Conservation (phyloP, 1,140 invertebrate genomes). For the Calephelis virginiensis region DNA sequence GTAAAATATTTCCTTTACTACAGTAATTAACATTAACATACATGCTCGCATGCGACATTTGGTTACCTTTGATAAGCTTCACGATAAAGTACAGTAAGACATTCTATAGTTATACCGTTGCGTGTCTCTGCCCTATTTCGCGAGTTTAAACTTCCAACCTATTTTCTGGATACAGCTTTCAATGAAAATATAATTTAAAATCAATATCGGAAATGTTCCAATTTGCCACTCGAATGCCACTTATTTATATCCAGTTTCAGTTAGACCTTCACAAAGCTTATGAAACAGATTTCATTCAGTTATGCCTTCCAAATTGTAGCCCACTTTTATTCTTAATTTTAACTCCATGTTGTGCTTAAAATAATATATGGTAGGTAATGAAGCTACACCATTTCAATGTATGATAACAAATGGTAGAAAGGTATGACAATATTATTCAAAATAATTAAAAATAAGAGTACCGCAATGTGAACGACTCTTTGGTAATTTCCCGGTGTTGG, state of each 20-base stretch:
- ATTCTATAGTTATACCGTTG: neutral
- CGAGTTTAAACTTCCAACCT: neutral
- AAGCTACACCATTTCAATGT: too few species aligned
- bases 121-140: constrained; percentile 1
- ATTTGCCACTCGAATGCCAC: constrained; percentile 1
- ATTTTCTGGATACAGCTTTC: neutral
- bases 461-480: too few species aligned
- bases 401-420: too few species aligned
- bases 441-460: too few species aligned
- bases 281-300: too few species aligned
- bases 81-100: neutral
- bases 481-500: too few species aligned
- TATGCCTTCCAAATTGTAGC: too few species aligned
- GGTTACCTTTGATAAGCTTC: neutral
- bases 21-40: neutral
- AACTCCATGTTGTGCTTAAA: too few species aligned
- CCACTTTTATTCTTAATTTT: too few species aligned
- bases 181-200: constrained; percentile 6
- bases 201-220: constrained; percentile 4
- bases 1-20: too few species aligned
- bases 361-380: too few species aligned
- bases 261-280: neutral
- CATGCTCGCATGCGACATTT: neutral
- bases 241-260: neutral
- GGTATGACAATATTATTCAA: too few species aligned